Percentiles rank a stretch among this genome's conserved stretches.
Conservation (phyloP, 1,140 invertebrate genomes). For the Penaeus vannamei region DNA sequence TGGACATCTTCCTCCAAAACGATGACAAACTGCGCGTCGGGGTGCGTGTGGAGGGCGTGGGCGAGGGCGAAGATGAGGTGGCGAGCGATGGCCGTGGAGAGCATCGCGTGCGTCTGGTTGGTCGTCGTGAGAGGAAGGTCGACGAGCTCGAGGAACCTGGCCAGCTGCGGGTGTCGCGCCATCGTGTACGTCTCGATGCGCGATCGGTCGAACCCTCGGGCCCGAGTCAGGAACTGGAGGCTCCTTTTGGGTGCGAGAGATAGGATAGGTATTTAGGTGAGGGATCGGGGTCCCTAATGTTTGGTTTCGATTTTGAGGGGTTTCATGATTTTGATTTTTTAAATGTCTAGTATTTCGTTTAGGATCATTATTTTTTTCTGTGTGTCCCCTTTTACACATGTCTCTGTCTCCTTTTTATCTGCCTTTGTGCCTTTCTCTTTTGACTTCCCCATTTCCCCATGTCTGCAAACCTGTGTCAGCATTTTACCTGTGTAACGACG, state of each 20-base stretch:
- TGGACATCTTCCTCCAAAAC: constrained; percentile 58
- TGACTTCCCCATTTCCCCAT: too few relatives aligned
- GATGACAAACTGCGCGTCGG: constrained; percentile 44
- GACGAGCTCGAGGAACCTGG: constrained; percentile 6
- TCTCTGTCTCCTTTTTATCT: too few relatives aligned
- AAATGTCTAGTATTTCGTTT: too few relatives aligned
- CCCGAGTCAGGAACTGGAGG: constrained; percentile 34
- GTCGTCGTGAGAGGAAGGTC: constrained; percentile 33
- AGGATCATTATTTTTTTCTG: too few relatives aligned
- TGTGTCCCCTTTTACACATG: too few relatives aligned
- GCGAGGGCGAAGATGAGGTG: constrained; percentile 50
- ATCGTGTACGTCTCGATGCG: constrained; percentile 35
- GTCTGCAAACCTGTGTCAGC: neutral
- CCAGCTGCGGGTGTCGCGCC: neutral
- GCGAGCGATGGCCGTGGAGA: constrained; percentile 52
- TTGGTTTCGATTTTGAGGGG: neutral
- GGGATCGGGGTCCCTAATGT: too few relatives aligned
- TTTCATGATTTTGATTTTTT: neutral
- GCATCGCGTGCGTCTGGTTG: neutral
- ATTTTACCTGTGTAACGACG: constrained; percentile 38
- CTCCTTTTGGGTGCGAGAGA: constrained; percentile 23
- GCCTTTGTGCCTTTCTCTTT: too few relatives aligned
- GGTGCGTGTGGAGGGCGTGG: constrained; percentile 17
- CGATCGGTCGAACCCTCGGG: constrained; percentile 22
- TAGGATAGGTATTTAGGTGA: too few relatives aligned